Evolutionary conservation across 2,113 vertebrate species (phyloP).

Genomic region (Leptodactylus fuscus): DNA sequence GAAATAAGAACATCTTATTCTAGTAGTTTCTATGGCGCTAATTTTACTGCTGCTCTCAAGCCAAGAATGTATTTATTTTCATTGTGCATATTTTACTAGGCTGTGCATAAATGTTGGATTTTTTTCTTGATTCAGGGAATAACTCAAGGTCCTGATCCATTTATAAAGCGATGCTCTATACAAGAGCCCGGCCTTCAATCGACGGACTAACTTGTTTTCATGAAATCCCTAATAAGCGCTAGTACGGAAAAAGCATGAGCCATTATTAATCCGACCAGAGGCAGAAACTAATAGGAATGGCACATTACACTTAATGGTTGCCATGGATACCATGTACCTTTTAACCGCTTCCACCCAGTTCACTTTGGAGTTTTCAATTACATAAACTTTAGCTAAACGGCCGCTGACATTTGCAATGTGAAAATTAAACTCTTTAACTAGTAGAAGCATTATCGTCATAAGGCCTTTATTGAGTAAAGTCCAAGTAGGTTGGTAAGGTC

Average conservation of each 20-base stretch:
- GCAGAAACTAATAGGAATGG: background rate
- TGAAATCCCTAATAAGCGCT: background rate
- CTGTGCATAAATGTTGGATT: background rate
- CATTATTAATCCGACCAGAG: background rate
- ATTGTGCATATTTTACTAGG: background rate
- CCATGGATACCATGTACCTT: conserved; percentile 17
- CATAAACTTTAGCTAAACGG: background rate
- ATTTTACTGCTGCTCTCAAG: background rate
- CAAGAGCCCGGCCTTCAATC: background rate
- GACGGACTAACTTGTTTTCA: background rate
- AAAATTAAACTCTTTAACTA: background rate
- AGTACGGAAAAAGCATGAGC: conserved; percentile 8
- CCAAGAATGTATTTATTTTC: background rate
- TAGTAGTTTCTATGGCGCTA: background rate
- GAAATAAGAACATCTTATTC: background rate
- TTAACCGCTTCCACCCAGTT: background rate
- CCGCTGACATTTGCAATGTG: background rate
- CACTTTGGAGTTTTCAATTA: background rate
- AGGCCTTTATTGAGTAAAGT: too few relatives aligned
- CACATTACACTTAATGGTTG: background rate
- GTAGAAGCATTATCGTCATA: background rate
- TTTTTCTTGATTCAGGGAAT: background rate
- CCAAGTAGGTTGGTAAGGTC: too few relatives aligned
- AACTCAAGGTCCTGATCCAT: background rate
- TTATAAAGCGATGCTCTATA: background rate